A percentile compares a stretch with the other conserved stretches of the same genome.
Evolutionary conservation across 2,113 vertebrate genomes (phyloP).

Genomic region (Corythornis cristatus): DNA sequence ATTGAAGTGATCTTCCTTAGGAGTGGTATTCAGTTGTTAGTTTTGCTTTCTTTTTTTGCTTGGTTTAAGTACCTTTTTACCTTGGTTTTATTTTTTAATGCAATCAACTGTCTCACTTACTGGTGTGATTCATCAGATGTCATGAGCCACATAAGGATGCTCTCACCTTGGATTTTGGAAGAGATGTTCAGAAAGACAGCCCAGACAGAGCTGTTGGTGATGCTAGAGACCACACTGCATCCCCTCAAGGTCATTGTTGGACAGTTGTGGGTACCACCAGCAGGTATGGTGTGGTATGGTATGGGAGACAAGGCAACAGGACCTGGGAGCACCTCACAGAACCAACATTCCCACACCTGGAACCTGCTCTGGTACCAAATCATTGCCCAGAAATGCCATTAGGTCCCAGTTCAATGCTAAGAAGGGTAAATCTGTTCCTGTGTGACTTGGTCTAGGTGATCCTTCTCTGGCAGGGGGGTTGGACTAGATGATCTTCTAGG

Average conservation of each 20-base stretch:
- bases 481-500: no score
- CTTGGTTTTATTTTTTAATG: not conserved
- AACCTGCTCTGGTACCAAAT: not conserved
- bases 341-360: not conserved
- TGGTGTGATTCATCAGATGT: not conserved
- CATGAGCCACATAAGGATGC: not conserved
- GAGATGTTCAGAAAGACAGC: not conserved
- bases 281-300: not conserved
- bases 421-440: not conserved
- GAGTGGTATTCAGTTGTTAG: not conserved
- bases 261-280: not conserved
- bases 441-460: no score
- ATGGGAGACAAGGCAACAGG: not conserved
- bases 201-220: not conserved
- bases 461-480: no score
- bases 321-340: not conserved
- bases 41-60: not conserved
- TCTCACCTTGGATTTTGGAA: not conserved
- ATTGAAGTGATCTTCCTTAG: not conserved
- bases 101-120: not conserved
- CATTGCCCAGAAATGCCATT: not conserved
- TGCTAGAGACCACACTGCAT: not conserved
- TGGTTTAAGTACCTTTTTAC: not conserved
- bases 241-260: not conserved
- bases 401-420: not conserved